Conservation (phyloP, 2,888 invertebrate species). For the Julus scanicus region DNA sequence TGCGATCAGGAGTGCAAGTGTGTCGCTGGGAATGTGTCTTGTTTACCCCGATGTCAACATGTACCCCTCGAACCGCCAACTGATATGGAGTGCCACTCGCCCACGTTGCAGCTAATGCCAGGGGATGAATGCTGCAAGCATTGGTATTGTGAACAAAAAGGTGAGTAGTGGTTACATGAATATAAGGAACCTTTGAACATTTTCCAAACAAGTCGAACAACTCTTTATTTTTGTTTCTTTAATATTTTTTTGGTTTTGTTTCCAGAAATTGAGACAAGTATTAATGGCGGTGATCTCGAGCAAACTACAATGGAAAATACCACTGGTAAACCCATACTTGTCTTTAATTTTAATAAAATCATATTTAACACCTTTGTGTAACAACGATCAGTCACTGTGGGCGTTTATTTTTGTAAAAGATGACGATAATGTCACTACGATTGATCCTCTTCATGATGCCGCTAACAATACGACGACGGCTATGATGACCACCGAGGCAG, state of each 20-base stretch:
- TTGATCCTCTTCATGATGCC: not conserved
- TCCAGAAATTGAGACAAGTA: not conserved
- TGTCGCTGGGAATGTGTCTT: conserved; percentile 86
- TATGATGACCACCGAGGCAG: not conserved
- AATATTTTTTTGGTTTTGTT: not conserved
- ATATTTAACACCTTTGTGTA: not conserved
- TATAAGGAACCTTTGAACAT: too few species aligned
- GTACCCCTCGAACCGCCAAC: conserved; percentile 81
- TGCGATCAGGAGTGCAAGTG: conserved; percentile 89
- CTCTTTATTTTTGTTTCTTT: too few species aligned
- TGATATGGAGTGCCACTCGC: conserved; percentile 76
- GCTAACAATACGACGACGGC: not conserved
- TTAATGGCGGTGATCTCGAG: not conserved
- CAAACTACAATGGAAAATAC: not conserved
- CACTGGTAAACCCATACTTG: not conserved
- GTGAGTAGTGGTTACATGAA: too few species aligned
- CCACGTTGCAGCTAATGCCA: conserved; percentile 74
- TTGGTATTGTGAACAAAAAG: conserved; percentile 70
- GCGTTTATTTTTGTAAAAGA: not conserved
- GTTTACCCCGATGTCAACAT: conserved; percentile 82
- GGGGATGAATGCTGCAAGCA: conserved; percentile 87
- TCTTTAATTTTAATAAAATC: too few species aligned
- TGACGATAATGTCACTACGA: conserved; percentile 11
- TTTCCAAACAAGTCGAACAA: not conserved
- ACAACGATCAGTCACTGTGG: not conserved